Conservation (phyloP, 2,797 vertebrate species). For the Carcharodon carcharias region DNA sequence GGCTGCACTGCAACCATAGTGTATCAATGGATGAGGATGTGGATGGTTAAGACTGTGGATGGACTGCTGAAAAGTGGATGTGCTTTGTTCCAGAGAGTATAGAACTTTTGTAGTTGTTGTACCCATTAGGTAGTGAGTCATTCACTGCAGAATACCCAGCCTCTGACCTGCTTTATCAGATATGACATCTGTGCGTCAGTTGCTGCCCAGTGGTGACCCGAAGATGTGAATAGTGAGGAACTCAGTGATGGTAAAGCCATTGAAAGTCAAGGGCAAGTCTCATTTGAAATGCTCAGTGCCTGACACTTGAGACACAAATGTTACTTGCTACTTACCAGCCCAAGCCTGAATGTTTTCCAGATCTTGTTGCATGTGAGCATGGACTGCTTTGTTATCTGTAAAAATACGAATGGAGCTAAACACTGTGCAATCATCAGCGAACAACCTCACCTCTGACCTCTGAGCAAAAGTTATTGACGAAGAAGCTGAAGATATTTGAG, state of each 20-base stretch:
- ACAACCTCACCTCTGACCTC: neutral
- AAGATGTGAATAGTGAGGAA: neutral
- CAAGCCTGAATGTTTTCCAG: neutral
- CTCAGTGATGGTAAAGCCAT: neutral
- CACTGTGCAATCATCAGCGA: neutral
- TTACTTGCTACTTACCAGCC: neutral
- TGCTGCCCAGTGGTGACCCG: neutral
- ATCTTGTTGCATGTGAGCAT: neutral
- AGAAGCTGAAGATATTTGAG: neutral
- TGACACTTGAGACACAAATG: neutral
- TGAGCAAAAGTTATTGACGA: neutral
- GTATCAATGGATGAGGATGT: neutral
- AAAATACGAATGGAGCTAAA: neutral
- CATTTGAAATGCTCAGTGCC: neutral
- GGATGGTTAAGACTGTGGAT: neutral
- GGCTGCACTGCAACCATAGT: neutral
- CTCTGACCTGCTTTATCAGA: neutral
- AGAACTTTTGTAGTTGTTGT: neutral
- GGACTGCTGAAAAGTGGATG: neutral
- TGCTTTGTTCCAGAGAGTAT: neutral
- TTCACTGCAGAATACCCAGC: neutral
- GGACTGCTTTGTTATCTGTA: neutral
- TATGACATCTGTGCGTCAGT: neutral
- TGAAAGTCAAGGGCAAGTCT: neutral
- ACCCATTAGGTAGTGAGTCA: neutral